Conservation (phyloP, 2,797 vertebrate species). For the Peromyscus attwateri region DNA sequence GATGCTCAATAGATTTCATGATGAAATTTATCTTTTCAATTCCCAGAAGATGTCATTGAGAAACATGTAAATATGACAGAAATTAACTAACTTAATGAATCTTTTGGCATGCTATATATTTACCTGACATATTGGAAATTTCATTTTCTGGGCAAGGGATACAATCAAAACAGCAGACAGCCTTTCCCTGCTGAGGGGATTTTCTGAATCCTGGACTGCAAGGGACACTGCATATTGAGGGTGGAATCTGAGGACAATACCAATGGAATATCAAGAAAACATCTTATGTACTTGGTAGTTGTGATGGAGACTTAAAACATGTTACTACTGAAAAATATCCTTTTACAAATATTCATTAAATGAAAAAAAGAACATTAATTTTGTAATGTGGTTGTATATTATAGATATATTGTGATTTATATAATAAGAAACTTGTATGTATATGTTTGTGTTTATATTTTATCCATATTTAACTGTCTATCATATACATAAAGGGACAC, state of each 20-base stretch:
- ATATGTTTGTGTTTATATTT: background rate
- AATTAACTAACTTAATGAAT: background rate
- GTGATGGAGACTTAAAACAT: too few relatives aligned
- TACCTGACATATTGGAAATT: background rate
- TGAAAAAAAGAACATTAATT: too few relatives aligned
- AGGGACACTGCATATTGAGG: background rate
- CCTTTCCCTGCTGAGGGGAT: background rate
- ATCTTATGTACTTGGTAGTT: background rate
- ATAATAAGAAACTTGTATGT: background rate
- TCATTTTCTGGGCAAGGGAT: background rate
- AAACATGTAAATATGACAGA: background rate
- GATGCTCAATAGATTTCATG: background rate
- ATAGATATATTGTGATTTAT: background rate
- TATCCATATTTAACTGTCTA: background rate
- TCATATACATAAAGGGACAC: too few relatives aligned
- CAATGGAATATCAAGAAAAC: background rate
- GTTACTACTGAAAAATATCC: too few relatives aligned
- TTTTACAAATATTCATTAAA: too few relatives aligned
- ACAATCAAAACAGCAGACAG: background rate
- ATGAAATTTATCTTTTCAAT: background rate
- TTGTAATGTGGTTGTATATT: background rate
- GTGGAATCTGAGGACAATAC: background rate
- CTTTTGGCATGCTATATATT: background rate
- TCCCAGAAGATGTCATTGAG: background rate
- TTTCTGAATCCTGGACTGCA: background rate